Evolutionary conservation across 2,888 invertebrate genomes (phyloP).

Genomic region (Abrostola triplasia): DNA sequence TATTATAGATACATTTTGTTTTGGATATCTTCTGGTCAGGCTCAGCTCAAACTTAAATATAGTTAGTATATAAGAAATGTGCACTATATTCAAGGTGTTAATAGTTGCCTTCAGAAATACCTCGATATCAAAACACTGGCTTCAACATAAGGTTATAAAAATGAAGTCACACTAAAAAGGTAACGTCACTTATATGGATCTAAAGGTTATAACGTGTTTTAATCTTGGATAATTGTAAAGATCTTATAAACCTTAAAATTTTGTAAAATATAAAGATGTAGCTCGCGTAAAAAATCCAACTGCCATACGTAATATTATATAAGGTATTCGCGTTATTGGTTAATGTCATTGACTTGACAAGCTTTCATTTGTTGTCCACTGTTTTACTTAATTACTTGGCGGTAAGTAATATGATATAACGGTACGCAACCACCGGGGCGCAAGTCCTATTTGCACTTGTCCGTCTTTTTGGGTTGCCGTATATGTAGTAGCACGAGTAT

Average conservation of each 20-base stretch:
- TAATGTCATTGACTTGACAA: too few relatives aligned
- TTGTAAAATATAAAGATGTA: neutral
- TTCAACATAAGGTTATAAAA: neutral
- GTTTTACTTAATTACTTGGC: neutral
- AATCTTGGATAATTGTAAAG: neutral
- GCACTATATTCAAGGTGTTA: constrained; percentile 1
- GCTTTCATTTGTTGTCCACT: too few relatives aligned
- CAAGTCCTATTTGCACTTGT: neutral
- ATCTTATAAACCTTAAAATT: neutral
- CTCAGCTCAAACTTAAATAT: too few relatives aligned
- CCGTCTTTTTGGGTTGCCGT: neutral
- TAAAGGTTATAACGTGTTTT: neutral
- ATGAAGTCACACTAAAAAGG: constrained; percentile 1
- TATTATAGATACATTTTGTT: neutral
- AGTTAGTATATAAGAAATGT: neutral
- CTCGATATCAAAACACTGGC: neutral
- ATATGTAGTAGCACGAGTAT: neutral
- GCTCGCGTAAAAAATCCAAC: too few relatives aligned
- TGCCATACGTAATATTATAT: neutral
- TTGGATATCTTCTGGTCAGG: too few relatives aligned
- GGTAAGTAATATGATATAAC: neutral
- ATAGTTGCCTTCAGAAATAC: neutral
- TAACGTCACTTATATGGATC: neutral
- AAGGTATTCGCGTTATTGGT: neutral
- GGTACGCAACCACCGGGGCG: neutral